Evolutionary conservation across 1,140 invertebrate genomes (phyloP).

Genomic region (Antheraea mylitta): DNA sequence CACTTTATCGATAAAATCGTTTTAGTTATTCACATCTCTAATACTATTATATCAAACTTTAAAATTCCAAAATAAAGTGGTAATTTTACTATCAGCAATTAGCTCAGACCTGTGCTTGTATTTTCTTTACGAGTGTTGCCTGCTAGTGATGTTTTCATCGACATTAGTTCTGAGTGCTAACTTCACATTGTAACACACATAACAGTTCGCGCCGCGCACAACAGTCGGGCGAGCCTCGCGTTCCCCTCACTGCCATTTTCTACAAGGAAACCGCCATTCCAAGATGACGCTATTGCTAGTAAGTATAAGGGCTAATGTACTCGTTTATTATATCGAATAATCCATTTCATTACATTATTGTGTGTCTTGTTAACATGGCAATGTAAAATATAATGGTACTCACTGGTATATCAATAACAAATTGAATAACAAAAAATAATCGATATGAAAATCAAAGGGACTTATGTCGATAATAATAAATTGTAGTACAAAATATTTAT

Average conservation of each 20-base stretch:
- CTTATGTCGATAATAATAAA: too few relatives aligned
- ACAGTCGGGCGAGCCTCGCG: constrained; percentile 86
- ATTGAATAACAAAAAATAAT: too few relatives aligned
- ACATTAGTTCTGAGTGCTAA: not conserved
- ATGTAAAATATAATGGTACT: too few relatives aligned
- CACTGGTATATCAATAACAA: too few relatives aligned
- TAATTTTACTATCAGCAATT: not conserved
- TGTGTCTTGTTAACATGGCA: too few relatives aligned
- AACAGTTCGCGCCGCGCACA: constrained; percentile 81
- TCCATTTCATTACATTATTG: too few relatives aligned
- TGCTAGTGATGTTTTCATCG: not conserved
- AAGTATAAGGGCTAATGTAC: constrained; percentile 27
- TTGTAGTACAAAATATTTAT: too few relatives aligned
- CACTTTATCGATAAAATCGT: too few relatives aligned
- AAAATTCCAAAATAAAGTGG: not conserved
- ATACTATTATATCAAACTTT: too few relatives aligned
- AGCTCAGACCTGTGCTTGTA: not conserved
- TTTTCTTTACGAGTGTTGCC: not conserved
- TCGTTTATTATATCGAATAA: too few relatives aligned
- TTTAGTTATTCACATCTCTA: too few relatives aligned
- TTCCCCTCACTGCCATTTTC: constrained; percentile 84
- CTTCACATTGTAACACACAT: not conserved
- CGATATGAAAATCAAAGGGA: too few relatives aligned
- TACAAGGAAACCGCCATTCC: constrained; percentile 66
- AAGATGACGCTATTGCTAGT: constrained; percentile 71